These are phyloP conservation scores for Meandrina meandrites DNA, from an alignment of 92 coral and sea anemone genomes.

Conservation along the genomic window DNA sequence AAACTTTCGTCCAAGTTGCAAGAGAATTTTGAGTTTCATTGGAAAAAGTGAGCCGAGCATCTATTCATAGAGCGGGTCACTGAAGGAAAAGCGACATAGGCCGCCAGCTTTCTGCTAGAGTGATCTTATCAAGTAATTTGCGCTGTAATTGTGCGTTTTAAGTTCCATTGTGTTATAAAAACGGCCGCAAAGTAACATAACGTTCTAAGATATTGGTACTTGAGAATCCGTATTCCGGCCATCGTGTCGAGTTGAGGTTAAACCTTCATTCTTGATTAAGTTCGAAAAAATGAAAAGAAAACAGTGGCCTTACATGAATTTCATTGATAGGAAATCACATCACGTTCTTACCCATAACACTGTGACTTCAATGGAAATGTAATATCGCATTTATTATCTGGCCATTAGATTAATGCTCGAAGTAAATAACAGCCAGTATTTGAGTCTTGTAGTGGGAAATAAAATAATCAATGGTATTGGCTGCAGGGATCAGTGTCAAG, in stretches of 20 bases:
- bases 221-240: neutral
- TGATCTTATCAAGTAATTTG: neutral
- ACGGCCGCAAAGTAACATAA: neutral
- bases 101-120: neutral
- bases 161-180: too few species aligned
- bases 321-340: neutral
- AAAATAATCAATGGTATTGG: slow-evolving; percentile 6
- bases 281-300: too few species aligned
- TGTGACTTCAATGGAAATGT: neutral
- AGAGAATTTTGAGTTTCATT: too few species aligned
- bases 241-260: neutral
- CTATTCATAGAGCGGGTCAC: neutral
- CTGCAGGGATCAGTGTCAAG: slow-evolving; percentile 13
- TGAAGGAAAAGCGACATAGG: neutral
- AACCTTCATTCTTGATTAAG: neutral
- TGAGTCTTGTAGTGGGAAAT: neutral
- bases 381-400: neutral
- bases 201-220: neutral
- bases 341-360: too few species aligned
- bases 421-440: neutral
- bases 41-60: neutral
- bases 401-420: neutral
- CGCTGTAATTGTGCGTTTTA: neutral
- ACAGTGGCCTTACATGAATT: neutral
- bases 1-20: too few species aligned